Evolutionary conservation across 2,888 invertebrate genomes (phyloP), one percentile per base, ranked within the genome.

Genomic region (Leuctra nigra): DNA sequence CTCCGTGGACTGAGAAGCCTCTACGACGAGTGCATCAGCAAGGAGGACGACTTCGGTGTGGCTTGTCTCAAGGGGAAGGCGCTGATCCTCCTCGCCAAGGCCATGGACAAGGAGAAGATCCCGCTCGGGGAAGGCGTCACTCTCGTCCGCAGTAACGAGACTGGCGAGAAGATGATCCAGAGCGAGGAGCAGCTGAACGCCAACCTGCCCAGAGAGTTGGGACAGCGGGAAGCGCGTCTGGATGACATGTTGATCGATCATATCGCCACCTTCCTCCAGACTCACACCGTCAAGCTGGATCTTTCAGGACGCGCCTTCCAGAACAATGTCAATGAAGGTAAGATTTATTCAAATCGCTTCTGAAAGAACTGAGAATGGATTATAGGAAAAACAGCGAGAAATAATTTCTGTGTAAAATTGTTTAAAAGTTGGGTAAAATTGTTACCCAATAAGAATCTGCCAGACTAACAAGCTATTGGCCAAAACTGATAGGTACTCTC

Each of bases 61-160:
- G 74, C 73, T 65, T 82, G 82, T 67, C 72, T 82, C 54, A 82
- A 82, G 68, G 77, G 79, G 63, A 82, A 81, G 65, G 81, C 81
- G 38, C 69, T 82, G 55, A 39, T 54, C 2, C 25, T 58, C 7
- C 16, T 58, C 22, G 54, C 48, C 22, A 39, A 55, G 14, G 58
- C 48, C 7, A 23, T 44, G 25, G 38, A 29, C 29, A 29, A 23
- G 50, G 14, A 33, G 2, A 55, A 38, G 24, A 54, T 58, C 35
- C 41, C 54, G 7, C 14, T 58, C 4, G 50, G 35, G 23, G 52
- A 48, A n/a, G 58, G 58, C n/a, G 39, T 57, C 20, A 44, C 53
- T 2, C 44, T 58, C 7, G 35, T 47, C 14, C 41, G 50, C 18
- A 41, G 33, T 22, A 18, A 55, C n/a, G 50, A 25, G 25, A n/a